Evolutionary conservation across 2,888 invertebrate genomes (phyloP), one percentile per base, ranked within the genome.

Genomic region (Sinhomidia bicolor): DNA sequence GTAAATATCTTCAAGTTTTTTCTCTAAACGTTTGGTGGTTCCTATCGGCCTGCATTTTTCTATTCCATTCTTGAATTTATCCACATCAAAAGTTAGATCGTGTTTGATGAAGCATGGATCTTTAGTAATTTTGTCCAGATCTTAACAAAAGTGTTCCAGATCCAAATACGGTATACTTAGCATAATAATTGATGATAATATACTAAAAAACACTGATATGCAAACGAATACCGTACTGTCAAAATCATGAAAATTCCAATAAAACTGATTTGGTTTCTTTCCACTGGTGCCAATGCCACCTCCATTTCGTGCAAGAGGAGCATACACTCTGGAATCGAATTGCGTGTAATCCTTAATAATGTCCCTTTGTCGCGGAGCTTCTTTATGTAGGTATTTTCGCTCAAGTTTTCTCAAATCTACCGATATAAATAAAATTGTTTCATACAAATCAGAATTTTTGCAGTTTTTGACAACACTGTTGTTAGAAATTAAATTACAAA

Each of bases 301-400:
- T 0, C 96, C 96, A 92, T 95, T 94, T 44, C 96, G 93, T 78
- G 95, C 94, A 41, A 95, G 93, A 0, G 96, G 96, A 0, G 95
- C 96, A 93, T 95, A 95, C 32, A 95, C 93, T 90, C 95, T 95
- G 0, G 96, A 96, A 32, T 95, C 94, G 51, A 95, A 95, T 91
- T 96, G 95, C 0, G 93, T 93, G 17, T 95, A 94, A 0, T 95
- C 94, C 0, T 94, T 93, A 23, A 94, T 93, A 0, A 95, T 94
- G 90, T 94, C 94, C 20, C 93, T 93, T 71, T 93, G 93, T 10
- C 94, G 94, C 88, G 93, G 94, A 32, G 93, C 93, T 0, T 93
- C 92, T 0, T 93, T 85, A 1, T 83, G 83, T 10, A 88, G 47
- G 44, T 91, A 91, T 32, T 91, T 90, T 41, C 78, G 41, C 68